Evolutionary conservation across 2,888 invertebrate genomes (phyloP).

Genomic region (Orgyia antiqua): DNA sequence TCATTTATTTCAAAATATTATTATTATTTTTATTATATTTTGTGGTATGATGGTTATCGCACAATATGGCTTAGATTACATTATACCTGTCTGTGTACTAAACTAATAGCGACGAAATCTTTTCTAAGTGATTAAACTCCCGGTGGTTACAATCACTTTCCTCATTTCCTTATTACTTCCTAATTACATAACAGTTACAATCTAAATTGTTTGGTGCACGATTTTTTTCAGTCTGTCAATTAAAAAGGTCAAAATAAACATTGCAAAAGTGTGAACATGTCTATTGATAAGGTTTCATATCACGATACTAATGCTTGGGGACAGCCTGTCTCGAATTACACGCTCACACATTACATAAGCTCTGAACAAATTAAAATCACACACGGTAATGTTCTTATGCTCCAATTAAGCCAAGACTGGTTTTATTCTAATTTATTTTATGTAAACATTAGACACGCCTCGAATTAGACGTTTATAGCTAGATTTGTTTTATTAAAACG

Average conservation of each 20-base stretch:
- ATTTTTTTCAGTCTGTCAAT: constrained; percentile 26
- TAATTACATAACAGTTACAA: constrained; percentile 20
- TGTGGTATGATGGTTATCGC: too few relatives aligned
- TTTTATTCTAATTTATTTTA: constrained; percentile 44
- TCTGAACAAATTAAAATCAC: constrained; percentile 30
- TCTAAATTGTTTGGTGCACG: constrained; percentile 16
- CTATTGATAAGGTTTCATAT: constrained; percentile 23
- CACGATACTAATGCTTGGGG: constrained; percentile 16
- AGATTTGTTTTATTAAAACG: constrained; percentile 29
- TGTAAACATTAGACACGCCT: constrained; percentile 41
- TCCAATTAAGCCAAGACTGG: constrained; percentile 58
- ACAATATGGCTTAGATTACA: too few relatives aligned
- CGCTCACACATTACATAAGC: constrained; percentile 20
- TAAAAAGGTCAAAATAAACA: constrained; percentile 26
- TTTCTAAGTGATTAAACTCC: constrained; percentile 9
- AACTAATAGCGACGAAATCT: too few relatives aligned
- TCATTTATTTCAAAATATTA: too few relatives aligned
- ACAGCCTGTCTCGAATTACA: constrained; percentile 24
- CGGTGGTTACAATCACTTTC: constrained; percentile 16
- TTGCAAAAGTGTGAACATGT: constrained; percentile 32
- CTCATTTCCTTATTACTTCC: constrained; percentile 27
- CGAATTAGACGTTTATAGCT: constrained; percentile 24
- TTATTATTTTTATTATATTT: too few relatives aligned
- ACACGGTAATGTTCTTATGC: constrained; percentile 59
- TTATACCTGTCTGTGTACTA: too few relatives aligned